Base-by-base conservation (phyloP, 2,888 invertebrate genomes). In the Heliconius cydno region DNA sequence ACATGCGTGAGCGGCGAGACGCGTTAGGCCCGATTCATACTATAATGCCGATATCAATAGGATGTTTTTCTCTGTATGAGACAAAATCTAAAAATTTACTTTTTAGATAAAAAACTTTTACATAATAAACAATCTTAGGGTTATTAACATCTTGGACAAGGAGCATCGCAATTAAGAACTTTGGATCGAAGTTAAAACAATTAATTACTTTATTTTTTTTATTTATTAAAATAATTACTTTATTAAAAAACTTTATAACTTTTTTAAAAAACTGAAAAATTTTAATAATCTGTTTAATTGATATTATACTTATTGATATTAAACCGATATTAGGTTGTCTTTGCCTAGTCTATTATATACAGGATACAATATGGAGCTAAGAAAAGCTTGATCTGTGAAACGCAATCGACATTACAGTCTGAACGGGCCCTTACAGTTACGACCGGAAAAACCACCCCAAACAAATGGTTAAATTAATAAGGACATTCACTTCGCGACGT, bases 401-500 rank as follows among this genome's bases (percentile, higher is more conserved):
- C n/a, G 25, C 63, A 13, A 13, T 63, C 63, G 6, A 3, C 65
- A 6, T 15, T 15, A 65, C 28, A 65, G 65, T 28, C 1, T 65
- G 28, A 28, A 15, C 15, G 15, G 28, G 65, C 28, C 65, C 15
- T 65, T 87, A 88, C 88, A 85, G 88, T 91, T 90, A 91, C 90
- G 88, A 90, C 89, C 90, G 90, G 91, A 92, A 92, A 93, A 92
- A 90, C 92, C 90, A 90, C 93, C 92, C 90, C 90, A 86, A 92
- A 93, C 91, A 94, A 94, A 93, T 90, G 91, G 90, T 89, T 92
- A 91, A 92, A 92, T 92, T 92, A 93, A 93, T 91, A 92, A 91
- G 90, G 91, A 92, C 90, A 88, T 91, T 90, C 90, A 89, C 90
- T 91, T 82, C 78, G 79, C 71, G 76, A 76, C 74, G 79, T 81